Evolutionary conservation across 1,140 invertebrate species (phyloP).

Genomic region (Trichonephila clavipes): DNA sequence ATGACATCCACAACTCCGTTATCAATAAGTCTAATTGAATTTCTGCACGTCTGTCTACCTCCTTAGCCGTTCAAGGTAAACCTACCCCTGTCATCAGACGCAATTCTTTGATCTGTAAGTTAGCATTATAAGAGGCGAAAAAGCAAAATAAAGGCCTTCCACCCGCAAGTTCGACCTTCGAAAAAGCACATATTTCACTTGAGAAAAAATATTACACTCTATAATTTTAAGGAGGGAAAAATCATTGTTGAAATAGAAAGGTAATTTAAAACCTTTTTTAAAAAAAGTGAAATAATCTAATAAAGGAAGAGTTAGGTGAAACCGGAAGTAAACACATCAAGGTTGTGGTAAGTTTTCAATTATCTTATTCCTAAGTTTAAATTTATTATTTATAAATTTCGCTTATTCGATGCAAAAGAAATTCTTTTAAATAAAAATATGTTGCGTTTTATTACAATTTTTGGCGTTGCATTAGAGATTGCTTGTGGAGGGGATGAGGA

Average conservation of each 20-base stretch:
- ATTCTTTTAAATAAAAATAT: no score
- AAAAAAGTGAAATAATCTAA: neutral
- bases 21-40: conserved; percentile 13
- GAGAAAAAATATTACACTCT: neutral
- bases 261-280: neutral
- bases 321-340: neutral
- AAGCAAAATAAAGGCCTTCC: neutral
- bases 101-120: conserved; percentile 7
- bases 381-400: neutral
- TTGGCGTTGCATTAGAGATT: no score
- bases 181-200: no score
- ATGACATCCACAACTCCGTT: neutral
- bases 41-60: neutral
- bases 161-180: neutral
- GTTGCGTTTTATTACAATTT: no score
- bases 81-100: neutral
- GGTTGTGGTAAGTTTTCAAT: neutral
- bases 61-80: neutral
- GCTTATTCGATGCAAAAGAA: no score
- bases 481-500: no score
- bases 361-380: neutral
- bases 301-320: neutral
- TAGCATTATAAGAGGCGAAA: neutral
- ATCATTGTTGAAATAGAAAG: neutral
- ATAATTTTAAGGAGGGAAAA: neutral